Conservation (phyloP, 2,888 invertebrate genomes). For the Drosophila paranaensis region DNA sequence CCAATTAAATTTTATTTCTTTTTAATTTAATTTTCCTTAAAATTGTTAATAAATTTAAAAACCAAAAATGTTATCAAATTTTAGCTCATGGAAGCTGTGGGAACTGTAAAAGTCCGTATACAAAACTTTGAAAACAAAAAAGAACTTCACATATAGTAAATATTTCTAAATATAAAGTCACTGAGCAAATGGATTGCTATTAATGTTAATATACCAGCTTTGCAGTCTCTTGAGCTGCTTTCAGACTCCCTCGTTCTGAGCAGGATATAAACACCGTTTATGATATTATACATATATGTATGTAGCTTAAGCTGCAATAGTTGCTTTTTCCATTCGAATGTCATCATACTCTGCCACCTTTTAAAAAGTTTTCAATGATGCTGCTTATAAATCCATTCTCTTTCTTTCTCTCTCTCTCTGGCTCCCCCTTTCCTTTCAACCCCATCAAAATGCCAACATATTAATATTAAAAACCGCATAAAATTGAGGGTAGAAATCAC, state of each 20-base stretch:
- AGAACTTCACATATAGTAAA: too few relatives aligned
- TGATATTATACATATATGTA: background rate
- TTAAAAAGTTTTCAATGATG: background rate
- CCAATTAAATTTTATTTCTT: too few relatives aligned
- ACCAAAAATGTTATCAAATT: too few relatives aligned
- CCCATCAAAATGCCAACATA: background rate
- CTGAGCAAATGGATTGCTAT: background rate
- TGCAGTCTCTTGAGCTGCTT: background rate
- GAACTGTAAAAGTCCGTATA: too few relatives aligned
- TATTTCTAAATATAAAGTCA: background rate
- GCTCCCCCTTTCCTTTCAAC: background rate
- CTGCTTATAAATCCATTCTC: background rate
- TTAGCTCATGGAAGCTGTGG: too few relatives aligned
- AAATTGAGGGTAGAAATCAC: slow-evolving; percentile 9
- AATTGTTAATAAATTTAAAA: too few relatives aligned
- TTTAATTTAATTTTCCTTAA: too few relatives aligned
- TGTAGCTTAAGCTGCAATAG: background rate
- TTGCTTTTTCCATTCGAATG: slow-evolving; percentile 5
- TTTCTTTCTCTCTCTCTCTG: background rate
- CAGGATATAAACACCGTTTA: background rate
- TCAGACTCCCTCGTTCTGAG: background rate
- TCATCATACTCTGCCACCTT: background rate
- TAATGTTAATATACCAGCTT: background rate
- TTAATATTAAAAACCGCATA: slow-evolving; percentile 21
- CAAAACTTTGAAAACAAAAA: too few relatives aligned